Percentiles rank a stretch among this genome's conserved stretches.
Conservation (phyloP, 2,113 vertebrate species). For the human (Homo sapiens) region GRCh38 chr4:18164001-18164500, state of each 20-base stretch:
- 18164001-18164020: too few relatives aligned
- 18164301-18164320: not conserved
- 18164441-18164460: not conserved
- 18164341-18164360: not conserved
- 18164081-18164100: not conserved
- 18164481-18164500: not conserved
- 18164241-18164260: not conserved
- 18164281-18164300: not conserved
- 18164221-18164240: not conserved
- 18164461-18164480: not conserved
- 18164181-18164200: slow-evolving; percentile 2
- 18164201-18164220: not conserved
- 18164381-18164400: not conserved
- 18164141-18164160: not conserved
- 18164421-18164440: not conserved
- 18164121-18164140: not conserved
- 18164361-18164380: not conserved
- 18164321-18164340: not conserved
- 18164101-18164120: not conserved
- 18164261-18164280: not conserved
- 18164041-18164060: not conserved
- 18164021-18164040: too few relatives aligned
- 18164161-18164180: not conserved
- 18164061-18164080: not conserved
- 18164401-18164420: not conserved